Conservation (phyloP, 64 coral and sea anemone genomes). For the Actinia tenebrosa region DNA sequence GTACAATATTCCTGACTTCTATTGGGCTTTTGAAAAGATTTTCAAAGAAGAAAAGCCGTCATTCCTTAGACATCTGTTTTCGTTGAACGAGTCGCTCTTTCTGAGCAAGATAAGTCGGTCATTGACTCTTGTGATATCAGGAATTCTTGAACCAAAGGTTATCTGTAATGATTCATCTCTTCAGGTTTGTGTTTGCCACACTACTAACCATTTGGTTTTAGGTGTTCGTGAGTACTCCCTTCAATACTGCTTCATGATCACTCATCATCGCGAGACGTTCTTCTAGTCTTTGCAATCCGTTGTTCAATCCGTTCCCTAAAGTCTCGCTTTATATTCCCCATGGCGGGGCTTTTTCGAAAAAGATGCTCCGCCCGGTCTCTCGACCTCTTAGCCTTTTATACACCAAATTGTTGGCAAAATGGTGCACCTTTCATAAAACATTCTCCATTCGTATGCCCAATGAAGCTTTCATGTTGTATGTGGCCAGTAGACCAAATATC, state of each 20-base stretch:
- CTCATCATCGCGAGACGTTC: background rate
- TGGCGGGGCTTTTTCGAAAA: too few relatives aligned
- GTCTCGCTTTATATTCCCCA: too few relatives aligned
- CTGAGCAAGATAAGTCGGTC: background rate
- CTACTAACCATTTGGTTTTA: background rate
- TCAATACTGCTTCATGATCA: background rate
- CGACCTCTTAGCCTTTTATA: too few relatives aligned
- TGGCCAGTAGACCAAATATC: too few relatives aligned
- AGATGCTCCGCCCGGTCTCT: too few relatives aligned
- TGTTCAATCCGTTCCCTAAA: too few relatives aligned
- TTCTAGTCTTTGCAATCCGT: background rate
- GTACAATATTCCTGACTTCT: background rate
- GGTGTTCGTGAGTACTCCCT: background rate
- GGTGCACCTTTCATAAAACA: too few relatives aligned
- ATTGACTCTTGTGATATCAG: background rate
- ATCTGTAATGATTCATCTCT: background rate
- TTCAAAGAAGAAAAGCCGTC: background rate
- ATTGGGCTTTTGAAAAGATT: background rate
- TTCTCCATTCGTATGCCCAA: too few relatives aligned
- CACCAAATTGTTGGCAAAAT: too few relatives aligned
- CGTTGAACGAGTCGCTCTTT: background rate
- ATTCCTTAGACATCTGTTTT: background rate
- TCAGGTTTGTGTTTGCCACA: conserved; percentile 1
- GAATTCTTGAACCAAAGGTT: conserved; percentile 4
- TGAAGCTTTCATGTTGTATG: too few relatives aligned